phyloP scores from a whole-genome alignment of 2,797 vertebrate genomes.

The Amniataba percoides region DNA sequence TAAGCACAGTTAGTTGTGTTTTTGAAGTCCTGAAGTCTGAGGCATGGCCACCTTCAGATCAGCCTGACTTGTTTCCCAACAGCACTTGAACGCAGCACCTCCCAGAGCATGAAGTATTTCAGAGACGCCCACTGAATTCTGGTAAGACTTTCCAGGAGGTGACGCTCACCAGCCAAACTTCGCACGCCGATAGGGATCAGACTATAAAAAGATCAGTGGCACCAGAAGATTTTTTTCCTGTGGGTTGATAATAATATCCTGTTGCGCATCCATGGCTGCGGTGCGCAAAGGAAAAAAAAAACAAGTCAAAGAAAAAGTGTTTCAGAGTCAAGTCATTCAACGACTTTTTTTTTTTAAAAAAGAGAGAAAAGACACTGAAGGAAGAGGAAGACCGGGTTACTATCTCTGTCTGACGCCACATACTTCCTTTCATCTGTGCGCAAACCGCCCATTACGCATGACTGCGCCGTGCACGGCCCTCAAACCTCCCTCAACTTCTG shows the following conservation, averaged over 20 bases:
- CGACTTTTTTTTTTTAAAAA: constrained; percentile 9
- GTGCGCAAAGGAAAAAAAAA: neutral
- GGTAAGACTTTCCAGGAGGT: constrained; percentile 52
- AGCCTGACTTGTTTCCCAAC: constrained; percentile 20
- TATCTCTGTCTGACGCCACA: constrained; percentile 76
- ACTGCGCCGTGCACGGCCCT: constrained; percentile 42
- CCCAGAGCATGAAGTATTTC: neutral
- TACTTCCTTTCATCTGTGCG: constrained; percentile 80
- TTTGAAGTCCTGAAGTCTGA: neutral
- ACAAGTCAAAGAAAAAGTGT: constrained; percentile 6
- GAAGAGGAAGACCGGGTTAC: constrained; percentile 88
- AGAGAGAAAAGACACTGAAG: constrained; percentile 55
- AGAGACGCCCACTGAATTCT: constrained; percentile 45
- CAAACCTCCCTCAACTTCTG: constrained; percentile 23
- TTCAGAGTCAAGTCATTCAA: constrained; percentile 58
- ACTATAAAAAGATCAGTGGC: constrained; percentile 17
- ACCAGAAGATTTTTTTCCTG: neutral
- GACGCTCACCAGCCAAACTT: constrained; percentile 46
- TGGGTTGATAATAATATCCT: neutral
- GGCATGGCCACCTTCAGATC: neutral
- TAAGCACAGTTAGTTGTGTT: neutral
- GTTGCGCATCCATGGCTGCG: neutral
- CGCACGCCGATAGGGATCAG: constrained; percentile 21
- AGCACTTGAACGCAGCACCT: constrained; percentile 44
- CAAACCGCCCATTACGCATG: constrained; percentile 74